Evolutionary conservation across 2,888 invertebrate genomes (phyloP).

Genomic region (Drosophila neotestacea): DNA sequence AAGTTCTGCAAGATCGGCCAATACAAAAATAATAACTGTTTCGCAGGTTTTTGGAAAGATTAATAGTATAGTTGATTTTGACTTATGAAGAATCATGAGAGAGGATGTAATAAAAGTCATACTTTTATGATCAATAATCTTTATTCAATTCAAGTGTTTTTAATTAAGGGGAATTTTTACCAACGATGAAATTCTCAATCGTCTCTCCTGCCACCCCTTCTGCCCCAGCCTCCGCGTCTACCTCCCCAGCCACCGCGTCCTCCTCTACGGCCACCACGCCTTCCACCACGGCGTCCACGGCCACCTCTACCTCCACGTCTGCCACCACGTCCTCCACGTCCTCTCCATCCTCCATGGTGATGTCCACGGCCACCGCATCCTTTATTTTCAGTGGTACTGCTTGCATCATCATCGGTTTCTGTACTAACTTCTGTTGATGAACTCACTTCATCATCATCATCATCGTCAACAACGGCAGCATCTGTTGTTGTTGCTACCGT

Average conservation of each 20-base stretch:
- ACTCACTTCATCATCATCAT: background rate
- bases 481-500: background rate
- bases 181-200: background rate
- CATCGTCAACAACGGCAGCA: background rate
- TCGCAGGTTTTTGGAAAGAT: too few relatives aligned
- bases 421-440: too few relatives aligned
- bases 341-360: background rate
- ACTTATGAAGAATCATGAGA: too few relatives aligned
- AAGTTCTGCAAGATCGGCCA: too few relatives aligned
- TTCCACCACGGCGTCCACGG: background rate
- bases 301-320: background rate
- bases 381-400: background rate
- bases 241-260: constrained; percentile 1
- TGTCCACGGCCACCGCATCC: background rate
- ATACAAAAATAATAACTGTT: too few relatives aligned
- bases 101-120: background rate
- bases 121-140: background rate
- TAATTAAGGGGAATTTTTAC: background rate
- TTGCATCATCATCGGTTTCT: background rate
- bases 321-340: background rate
- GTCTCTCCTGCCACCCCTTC: background rate
- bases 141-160: background rate
- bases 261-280: background rate
- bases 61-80: too few relatives aligned
- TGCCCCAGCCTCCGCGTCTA: background rate